Percentiles rank a stretch among this genome's conserved stretches.
Evolutionary conservation across 1,140 invertebrate genomes (phyloP).

Genomic region (Onthophagus taurus): DNA sequence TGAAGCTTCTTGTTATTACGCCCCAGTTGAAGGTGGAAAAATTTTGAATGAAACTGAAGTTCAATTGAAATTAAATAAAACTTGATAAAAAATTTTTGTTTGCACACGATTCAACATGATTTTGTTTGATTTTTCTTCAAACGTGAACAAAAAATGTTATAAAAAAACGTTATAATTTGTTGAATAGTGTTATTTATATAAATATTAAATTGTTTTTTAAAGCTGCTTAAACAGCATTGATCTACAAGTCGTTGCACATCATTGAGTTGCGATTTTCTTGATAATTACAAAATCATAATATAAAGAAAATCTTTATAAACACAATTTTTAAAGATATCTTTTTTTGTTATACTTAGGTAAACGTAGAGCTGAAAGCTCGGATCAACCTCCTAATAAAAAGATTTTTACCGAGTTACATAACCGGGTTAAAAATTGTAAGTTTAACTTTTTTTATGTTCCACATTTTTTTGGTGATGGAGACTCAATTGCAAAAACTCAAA

Average conservation of each 20-base stretch:
- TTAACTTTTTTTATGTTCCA: conserved; percentile 24
- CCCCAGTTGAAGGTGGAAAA: conserved; percentile 68
- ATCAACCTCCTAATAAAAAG: conserved; percentile 39
- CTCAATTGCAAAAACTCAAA: not conserved
- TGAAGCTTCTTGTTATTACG: conserved; percentile 77
- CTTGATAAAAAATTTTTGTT: conserved; percentile 19
- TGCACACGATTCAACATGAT: not conserved
- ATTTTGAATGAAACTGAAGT: conserved; percentile 38
- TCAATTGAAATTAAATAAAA: conserved; percentile 22
- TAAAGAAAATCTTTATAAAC: too few relatives aligned
- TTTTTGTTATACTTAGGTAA: conserved; percentile 31
- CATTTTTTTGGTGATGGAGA: conserved; percentile 24
- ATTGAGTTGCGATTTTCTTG: too few relatives aligned
- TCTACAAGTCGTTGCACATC: too few relatives aligned
- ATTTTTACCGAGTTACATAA: conserved; percentile 44
- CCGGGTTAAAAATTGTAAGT: conserved; percentile 50
- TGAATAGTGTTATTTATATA: too few relatives aligned
- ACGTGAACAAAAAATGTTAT: too few relatives aligned
- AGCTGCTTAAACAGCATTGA: too few relatives aligned
- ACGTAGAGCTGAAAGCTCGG: conserved; percentile 51
- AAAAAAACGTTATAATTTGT: too few relatives aligned
- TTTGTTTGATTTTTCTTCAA: not conserved
- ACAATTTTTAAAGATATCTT: conserved; percentile 5
- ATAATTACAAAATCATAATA: too few relatives aligned
- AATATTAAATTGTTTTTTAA: too few relatives aligned